Evolutionary conservation across 2,797 vertebrate genomes (phyloP).

Genomic region (Philypnodon macrostomus): DNA sequence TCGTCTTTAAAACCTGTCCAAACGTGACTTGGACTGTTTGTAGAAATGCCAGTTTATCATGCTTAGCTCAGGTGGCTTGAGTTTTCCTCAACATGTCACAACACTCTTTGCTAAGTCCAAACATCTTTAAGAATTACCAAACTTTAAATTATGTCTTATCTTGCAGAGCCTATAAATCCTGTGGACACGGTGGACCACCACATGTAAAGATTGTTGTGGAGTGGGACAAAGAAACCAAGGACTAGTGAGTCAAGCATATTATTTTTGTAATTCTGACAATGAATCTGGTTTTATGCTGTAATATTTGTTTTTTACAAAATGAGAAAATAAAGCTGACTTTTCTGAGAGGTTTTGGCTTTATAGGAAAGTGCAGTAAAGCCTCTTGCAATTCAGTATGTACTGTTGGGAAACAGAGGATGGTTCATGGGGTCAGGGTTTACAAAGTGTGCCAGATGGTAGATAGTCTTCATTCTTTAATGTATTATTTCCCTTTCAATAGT

Average conservation of each 20-base stretch:
- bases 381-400: no score
- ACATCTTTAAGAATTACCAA: no score
- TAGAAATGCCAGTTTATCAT: constrained; percentile 31
- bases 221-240: constrained; percentile 99
- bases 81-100: constrained; percentile 26
- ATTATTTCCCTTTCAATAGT: no score
- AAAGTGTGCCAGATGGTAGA: no score
- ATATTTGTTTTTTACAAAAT: neutral
- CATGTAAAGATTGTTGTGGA: constrained; percentile 98
- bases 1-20: constrained; percentile 20
- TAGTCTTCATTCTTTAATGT: no score
- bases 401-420: no score
- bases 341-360: no score
- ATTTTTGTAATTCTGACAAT: neutral
- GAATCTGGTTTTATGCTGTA: constrained; percentile 1
- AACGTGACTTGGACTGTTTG: constrained; percentile 34
- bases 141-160: constrained; percentile 9
- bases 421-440: no score
- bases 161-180: constrained; percentile 91
- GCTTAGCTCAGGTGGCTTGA: constrained; percentile 14
- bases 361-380: no score
- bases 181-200: constrained; percentile 90
- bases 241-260: constrained; percentile 85
- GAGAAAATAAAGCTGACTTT: neutral
- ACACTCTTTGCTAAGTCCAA: neutral